These are phyloP conservation scores for rat (Rattus norvegicus) DNA, from an alignment of 2,113 vertebrate genomes.

Conservation along the genomic window DNA sequence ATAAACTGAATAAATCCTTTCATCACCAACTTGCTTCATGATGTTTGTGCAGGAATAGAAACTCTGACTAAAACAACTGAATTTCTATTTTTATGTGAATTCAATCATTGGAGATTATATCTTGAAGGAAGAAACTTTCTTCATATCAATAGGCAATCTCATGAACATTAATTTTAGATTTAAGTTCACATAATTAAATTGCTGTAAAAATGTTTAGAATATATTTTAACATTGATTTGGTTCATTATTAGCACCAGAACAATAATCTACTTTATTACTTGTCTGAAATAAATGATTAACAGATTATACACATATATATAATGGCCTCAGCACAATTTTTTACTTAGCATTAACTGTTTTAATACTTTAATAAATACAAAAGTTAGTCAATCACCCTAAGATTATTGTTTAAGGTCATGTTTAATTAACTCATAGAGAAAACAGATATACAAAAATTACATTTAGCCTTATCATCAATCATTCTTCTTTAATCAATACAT, in stretches of 20 bases:
- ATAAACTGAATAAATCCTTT: no score
- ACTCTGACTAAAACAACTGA: neutral
- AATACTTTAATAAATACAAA: neutral
- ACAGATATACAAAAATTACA: neutral
- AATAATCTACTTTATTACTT: conserved; percentile 61
- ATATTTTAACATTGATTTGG: conserved; percentile 60
- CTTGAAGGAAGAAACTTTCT: neutral
- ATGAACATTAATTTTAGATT: conserved; percentile 51
- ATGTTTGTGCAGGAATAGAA: no score
- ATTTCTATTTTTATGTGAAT: conserved; percentile 16
- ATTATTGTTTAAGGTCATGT: neutral
- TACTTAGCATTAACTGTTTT: neutral
- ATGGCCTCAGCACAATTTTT: neutral
- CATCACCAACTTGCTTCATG: no score
- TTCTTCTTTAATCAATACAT: neutral
- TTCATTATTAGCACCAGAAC: conserved; percentile 52
- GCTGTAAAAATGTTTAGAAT: conserved; percentile 60
- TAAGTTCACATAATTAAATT: conserved; percentile 61
- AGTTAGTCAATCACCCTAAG: neutral
- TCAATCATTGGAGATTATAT: neutral
- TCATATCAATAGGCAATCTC: conserved; percentile 13
- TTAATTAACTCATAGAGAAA: conserved; percentile 20
- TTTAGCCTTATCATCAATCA: neutral
- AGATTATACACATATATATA: neutral
- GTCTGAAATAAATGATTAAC: conserved; percentile 33